These are phyloP conservation scores for Drosophila kurseongensis DNA, from an alignment of 1,140 invertebrate species.

Conservation along the genomic window DNA sequence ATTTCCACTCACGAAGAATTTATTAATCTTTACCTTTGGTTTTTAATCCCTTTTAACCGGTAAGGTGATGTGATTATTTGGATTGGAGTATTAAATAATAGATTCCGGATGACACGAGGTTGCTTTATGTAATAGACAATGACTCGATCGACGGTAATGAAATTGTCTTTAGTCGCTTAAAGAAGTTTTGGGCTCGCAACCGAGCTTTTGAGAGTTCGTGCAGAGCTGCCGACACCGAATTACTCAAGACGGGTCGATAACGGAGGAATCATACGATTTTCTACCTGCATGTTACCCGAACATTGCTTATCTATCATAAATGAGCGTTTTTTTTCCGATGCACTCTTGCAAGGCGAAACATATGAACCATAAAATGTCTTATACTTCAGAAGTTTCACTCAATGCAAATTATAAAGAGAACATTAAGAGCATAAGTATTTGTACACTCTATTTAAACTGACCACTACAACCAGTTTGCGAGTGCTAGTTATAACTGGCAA, in stretches of 20 bases:
- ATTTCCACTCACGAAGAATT: too few relatives aligned
- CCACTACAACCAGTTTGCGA: slow-evolving; percentile 1
- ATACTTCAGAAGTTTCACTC: slow-evolving; percentile 2
- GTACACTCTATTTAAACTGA: not conserved
- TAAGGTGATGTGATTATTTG: too few relatives aligned
- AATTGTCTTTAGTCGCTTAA: not conserved
- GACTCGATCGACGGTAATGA: too few relatives aligned
- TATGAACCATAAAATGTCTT: not conserved
- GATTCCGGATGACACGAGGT: too few relatives aligned
- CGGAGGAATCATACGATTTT: too few relatives aligned
- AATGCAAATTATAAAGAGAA: not conserved
- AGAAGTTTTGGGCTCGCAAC: not conserved
- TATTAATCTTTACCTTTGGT: too few relatives aligned
- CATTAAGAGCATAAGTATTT: slow-evolving; percentile 1
- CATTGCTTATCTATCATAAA: not conserved
- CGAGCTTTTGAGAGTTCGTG: not conserved
- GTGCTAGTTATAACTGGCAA: not conserved
- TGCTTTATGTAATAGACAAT: too few relatives aligned
- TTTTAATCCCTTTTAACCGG: too few relatives aligned
- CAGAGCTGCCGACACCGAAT: too few relatives aligned
- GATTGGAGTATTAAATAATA: too few relatives aligned
- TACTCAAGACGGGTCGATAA: too few relatives aligned
- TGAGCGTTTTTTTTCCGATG: not conserved
- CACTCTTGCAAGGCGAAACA: not conserved
- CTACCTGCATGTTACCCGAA: not conserved